phyloP scores from a whole-genome alignment of 1,140 invertebrate species.

The Drepana arcuata region DNA sequence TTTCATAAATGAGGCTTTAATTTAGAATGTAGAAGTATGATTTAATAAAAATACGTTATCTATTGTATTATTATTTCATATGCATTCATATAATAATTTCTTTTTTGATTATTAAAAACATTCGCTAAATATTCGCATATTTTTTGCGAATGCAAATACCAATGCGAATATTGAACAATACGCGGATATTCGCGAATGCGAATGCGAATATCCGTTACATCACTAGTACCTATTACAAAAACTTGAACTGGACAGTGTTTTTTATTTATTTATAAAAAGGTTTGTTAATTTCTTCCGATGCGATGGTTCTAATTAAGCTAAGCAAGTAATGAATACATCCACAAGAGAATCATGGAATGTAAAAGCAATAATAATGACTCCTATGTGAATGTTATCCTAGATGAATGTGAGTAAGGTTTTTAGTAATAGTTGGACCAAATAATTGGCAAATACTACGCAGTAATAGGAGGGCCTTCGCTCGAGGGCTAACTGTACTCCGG shows the following conservation, averaged over 20 bases:
- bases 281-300: too few relatives aligned
- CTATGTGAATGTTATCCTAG: not conserved
- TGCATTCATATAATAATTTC: not conserved
- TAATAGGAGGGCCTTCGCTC: too few relatives aligned
- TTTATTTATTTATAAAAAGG: too few relatives aligned
- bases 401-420: not conserved
- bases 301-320: too few relatives aligned
- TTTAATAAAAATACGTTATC: not conserved
- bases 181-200: not conserved
- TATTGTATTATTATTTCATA: not conserved
- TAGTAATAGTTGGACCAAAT: not conserved
- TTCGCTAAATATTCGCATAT: not conserved
- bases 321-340: constrained; percentile 2
- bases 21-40: not conserved
- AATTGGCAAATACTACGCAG: too few relatives aligned
- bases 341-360: constrained; percentile 1
- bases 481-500: too few relatives aligned
- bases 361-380: not conserved
- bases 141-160: not conserved
- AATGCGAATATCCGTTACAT: not conserved
- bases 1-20: not conserved
- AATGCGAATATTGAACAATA: not conserved
- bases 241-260: too few relatives aligned
- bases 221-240: too few relatives aligned
- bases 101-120: not conserved